A percentile compares a stretch with the other conserved stretches of the same genome.
These are phyloP conservation scores for Nyctibius grandis DNA, from an alignment of 2,797 vertebrate genomes.

Conservation along the genomic window DNA sequence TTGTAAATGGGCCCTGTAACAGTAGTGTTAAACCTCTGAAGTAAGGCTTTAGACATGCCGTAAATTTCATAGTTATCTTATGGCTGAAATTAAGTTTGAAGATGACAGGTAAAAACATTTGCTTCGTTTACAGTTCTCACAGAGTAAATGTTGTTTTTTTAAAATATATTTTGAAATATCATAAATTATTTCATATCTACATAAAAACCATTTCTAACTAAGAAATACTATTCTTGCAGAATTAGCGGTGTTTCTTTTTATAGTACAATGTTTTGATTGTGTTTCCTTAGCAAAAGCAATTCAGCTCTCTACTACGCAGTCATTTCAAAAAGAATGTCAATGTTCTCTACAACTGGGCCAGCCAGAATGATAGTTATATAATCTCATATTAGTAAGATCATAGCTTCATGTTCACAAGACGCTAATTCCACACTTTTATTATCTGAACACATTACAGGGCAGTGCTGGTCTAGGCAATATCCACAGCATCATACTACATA, in stretches of 20 bases:
- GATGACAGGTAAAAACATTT: neutral
- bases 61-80: neutral
- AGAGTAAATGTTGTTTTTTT: neutral
- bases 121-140: neutral
- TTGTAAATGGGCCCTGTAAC: neutral
- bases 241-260: neutral
- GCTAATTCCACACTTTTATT: neutral
- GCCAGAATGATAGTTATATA: neutral
- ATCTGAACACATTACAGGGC: neutral
- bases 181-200: neutral
- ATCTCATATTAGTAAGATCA: neutral
- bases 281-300: conserved; percentile 45
- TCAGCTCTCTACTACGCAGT: neutral
- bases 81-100: neutral
- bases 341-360: neutral
- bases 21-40: neutral
- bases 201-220: neutral
- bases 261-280: conserved; percentile 16
- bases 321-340: neutral
- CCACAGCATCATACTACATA: neutral
- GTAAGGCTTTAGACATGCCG: neutral
- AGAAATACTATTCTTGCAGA: neutral
- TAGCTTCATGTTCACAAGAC: neutral
- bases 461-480: neutral
- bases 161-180: neutral